Base-by-base conservation (phyloP, 2,113 vertebrate species). In the Hemiprocne comata region DNA sequence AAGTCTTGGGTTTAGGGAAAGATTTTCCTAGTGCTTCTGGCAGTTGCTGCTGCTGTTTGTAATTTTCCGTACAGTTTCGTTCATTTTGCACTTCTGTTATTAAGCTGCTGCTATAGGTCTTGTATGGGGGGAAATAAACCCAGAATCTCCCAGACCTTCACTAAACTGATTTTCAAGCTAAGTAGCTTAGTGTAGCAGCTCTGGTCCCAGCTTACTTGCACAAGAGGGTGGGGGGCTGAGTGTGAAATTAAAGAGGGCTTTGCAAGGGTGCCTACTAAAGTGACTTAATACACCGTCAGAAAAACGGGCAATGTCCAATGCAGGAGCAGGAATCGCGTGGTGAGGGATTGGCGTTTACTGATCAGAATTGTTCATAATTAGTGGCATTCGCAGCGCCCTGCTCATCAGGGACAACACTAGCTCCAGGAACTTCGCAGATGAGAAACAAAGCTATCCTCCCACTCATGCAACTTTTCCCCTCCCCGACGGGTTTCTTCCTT, bases 151-250 rank as follows among this genome's bases (percentile, higher is more conserved):
- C 76, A 95, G 89, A 94, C 83, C 61, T 93, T 92, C 82, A 74
- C 91, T 95, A 96, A 97, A 94, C 85, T 97, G 93, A 97, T 97
- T 97, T 95, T 95, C 84, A 85, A 87, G 85, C 87, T 96, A 97
- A 97, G 97, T 92, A 96, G 95, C 95, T 97, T 96, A 97, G 70
- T 76, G 51, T 53, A 94, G 82, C 92, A 84, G 90, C 92, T 94
- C 94, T 95, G 87, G 95, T 95, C 66, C 87, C 51, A 73, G 79
- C 94, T 96, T 93, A 90, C 83, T 95, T 87, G 72, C 87, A 91
- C 75, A 83, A 81, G 87, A 58, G 28, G 11, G 19, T 11, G 4
- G 10, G 12, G 18, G 38, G 40, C 40, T 42, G 40, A 42, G 40
- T 42, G 40, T 42, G 40, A 58, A 89, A 87, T 73, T 72, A 60